Conservation (phyloP, 2,888 invertebrate species). For the Zonitis immaculata region DNA sequence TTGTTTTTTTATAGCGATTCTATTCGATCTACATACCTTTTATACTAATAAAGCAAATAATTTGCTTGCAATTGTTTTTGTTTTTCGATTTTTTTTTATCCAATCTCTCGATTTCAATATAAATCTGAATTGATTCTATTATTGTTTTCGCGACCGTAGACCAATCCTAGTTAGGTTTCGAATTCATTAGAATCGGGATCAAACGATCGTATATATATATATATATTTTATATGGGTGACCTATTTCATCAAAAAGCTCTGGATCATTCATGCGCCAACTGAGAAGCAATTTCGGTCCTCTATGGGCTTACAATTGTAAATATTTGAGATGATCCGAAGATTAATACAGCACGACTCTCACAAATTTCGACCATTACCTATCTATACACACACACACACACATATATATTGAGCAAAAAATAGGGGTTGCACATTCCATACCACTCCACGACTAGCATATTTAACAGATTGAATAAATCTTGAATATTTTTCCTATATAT, state of each 20-base stretch:
- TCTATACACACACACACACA: neutral
- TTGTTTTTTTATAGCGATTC: neutral
- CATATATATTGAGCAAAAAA: neutral
- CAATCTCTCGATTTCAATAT: neutral
- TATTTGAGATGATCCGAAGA: conserved; percentile 7
- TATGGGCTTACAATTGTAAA: conserved; percentile 8
- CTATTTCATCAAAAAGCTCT: conserved; percentile 18
- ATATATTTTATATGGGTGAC: conserved; percentile 17
- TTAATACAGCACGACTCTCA: conserved; percentile 5
- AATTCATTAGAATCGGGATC: conserved; percentile 18
- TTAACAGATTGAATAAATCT: neutral
- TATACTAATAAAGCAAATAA: neutral
- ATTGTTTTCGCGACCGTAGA: conserved; percentile 8
- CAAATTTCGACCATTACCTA: neutral
- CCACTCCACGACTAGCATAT: neutral
- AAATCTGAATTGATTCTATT: conserved; percentile 4
- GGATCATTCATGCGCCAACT: conserved; percentile 14
- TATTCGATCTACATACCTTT: neutral
- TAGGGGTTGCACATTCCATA: neutral
- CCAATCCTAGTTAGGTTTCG: conserved; percentile 16
- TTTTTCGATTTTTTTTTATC: neutral
- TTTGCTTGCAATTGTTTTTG: conserved; percentile 11
- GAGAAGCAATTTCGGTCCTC: conserved; percentile 13
- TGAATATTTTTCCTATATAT: too few relatives aligned
- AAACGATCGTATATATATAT: conserved; percentile 18